Conservation (phyloP, 2,797 vertebrate genomes). For the Hipposideros larvatus region DNA sequence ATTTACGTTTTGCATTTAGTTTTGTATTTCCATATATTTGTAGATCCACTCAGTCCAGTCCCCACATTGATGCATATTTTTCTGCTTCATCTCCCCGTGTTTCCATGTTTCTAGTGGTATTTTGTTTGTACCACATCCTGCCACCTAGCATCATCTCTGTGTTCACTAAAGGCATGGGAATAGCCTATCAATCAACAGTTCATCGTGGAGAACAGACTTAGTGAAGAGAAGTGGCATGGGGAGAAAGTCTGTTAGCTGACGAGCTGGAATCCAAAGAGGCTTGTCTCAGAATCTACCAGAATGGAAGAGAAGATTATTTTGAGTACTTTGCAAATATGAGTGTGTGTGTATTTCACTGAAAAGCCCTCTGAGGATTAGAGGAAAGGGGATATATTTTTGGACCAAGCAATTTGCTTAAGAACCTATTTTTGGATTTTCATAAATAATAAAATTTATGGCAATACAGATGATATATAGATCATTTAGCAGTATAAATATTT, state of each 20-base stretch:
- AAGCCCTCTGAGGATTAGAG: not conserved
- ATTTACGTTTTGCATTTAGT: not conserved
- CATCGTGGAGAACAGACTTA: not conserved
- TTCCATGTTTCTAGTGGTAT: not conserved
- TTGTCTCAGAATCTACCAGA: constrained; percentile 48
- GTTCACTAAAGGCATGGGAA: not conserved
- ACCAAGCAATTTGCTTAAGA: not conserved
- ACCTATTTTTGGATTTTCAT: not conserved
- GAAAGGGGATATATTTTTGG: not conserved
- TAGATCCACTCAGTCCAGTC: not conserved
- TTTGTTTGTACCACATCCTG: not conserved
- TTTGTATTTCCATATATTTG: not conserved
- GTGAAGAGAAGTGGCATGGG: not conserved
- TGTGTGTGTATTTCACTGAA: not conserved
- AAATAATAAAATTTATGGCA: not conserved
- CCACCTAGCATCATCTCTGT: not conserved
- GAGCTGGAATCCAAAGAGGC: not conserved
- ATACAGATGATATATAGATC: too few relatives aligned
- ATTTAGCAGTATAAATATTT: not conserved
- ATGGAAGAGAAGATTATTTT: constrained; percentile 17
- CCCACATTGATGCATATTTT: not conserved
- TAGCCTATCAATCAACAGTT: not conserved
- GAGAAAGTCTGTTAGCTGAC: not conserved
- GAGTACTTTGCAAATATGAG: constrained; percentile 6
- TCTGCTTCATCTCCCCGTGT: not conserved